Percentiles rank a stretch among this genome's conserved stretches.
These are phyloP conservation scores for Iselma pallidipennis DNA, from an alignment of 2,888 invertebrate species.

Conservation along the genomic window DNA sequence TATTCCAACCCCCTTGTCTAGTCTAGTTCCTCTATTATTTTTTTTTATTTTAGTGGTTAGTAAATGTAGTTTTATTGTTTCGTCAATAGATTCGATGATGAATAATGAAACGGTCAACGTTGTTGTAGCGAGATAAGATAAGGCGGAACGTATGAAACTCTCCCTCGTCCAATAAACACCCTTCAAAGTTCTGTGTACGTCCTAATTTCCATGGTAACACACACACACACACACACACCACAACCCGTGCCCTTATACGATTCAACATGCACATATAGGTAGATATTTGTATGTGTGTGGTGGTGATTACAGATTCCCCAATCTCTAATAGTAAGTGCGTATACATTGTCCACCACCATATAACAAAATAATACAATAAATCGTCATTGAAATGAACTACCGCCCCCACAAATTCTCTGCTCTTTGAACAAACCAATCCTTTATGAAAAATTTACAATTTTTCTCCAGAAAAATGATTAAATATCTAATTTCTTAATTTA, in stretches of 20 bases:
- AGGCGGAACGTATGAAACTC: constrained; percentile 18
- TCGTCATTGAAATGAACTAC: no score
- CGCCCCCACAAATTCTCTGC: no score
- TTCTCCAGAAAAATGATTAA: neutral
- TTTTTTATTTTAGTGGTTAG: neutral
- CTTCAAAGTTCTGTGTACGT: constrained; percentile 31
- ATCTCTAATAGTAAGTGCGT: no score
- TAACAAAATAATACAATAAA: no score
- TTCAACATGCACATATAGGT: neutral
- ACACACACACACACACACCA: neutral
- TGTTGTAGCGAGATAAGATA: constrained; percentile 14
- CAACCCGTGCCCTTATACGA: no score
- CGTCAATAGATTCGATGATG: constrained; percentile 5
- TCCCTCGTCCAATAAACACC: constrained; percentile 22
- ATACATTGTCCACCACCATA: no score
- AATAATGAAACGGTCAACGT: constrained; percentile 14
- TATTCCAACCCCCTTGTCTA: neutral
- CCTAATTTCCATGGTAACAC: constrained; percentile 32
- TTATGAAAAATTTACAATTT: no score
- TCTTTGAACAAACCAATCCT: constrained; percentile 1
- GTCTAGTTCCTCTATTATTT: neutral
- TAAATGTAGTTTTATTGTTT: neutral
- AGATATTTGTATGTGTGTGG: no score
- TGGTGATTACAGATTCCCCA: neutral
- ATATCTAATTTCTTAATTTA: neutral